phyloP scores from a whole-genome alignment of 2,888 invertebrate species.

The Catotricha subobsoleta region DNA sequence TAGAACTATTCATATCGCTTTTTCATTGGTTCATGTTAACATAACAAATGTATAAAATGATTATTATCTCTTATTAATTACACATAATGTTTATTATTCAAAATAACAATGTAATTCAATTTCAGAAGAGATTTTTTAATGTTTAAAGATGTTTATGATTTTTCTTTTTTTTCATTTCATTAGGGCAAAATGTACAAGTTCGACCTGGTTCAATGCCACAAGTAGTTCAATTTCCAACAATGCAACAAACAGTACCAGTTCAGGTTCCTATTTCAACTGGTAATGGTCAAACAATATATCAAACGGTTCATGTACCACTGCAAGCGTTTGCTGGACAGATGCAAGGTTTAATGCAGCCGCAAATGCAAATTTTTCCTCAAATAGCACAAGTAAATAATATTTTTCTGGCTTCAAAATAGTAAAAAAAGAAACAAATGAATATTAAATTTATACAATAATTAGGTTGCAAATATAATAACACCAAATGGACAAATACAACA shows the following conservation, averaged over 20 bases:
- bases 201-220: constrained; percentile 29
- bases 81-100: background rate
- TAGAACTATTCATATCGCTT: background rate
- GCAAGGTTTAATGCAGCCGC: constrained; percentile 38
- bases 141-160: background rate
- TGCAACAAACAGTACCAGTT: constrained; percentile 58
- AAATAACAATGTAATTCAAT: background rate
- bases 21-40: no score
- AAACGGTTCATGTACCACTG: constrained; percentile 85
- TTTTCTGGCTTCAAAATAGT: background rate
- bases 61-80: background rate
- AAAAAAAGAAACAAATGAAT: no score
- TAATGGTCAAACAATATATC: constrained; percentile 86
- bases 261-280: constrained; percentile 75
- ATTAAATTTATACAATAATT: no score
- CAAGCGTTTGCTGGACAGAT: constrained; percentile 50
- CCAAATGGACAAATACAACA: constrained; percentile 80
- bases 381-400: constrained; percentile 42
- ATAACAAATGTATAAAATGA: background rate
- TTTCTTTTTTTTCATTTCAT: background rate
- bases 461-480: constrained; percentile 64
- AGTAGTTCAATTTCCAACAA: constrained; percentile 26
- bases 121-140: no score
- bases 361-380: constrained; percentile 67
- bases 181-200: constrained; percentile 53